Evolutionary conservation across 2,113 vertebrate species (phyloP).

Genomic region (Cricetomys ansorgei): DNA sequence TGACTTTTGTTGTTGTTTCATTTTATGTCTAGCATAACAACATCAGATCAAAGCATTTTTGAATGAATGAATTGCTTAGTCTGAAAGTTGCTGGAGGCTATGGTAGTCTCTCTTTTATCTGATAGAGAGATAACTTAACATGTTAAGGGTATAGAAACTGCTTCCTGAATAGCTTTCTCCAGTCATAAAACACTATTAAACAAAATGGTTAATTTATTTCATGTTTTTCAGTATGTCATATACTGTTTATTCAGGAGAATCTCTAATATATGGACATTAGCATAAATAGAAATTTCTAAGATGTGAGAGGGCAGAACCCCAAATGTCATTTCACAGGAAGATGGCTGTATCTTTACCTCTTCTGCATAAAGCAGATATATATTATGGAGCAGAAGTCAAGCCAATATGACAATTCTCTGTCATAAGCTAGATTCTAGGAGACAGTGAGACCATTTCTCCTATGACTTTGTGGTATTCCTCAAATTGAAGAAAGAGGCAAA

Average conservation of each 20-base stretch:
- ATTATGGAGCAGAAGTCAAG: accelerated
- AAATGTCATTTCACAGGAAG: background rate
- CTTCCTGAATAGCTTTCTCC: background rate
- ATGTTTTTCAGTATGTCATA: background rate
- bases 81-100: background rate
- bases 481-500: background rate
- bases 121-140: background rate
- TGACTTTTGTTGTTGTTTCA: background rate
- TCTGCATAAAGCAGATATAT: background rate
- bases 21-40: background rate
- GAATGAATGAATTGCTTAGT: background rate
- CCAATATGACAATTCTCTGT: background rate
- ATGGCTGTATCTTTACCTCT: background rate
- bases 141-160: background rate
- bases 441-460: background rate
- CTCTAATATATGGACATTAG: background rate
- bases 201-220: background rate
- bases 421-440: background rate
- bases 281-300: background rate
- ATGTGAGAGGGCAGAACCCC: background rate
- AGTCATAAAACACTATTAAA: background rate
- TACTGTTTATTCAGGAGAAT: background rate
- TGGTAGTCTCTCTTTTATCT: background rate
- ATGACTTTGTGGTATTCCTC: background rate
- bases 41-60: background rate